phyloP scores from a whole-genome alignment of 2,113 vertebrate genomes.

The Lepus timidus region DNA sequence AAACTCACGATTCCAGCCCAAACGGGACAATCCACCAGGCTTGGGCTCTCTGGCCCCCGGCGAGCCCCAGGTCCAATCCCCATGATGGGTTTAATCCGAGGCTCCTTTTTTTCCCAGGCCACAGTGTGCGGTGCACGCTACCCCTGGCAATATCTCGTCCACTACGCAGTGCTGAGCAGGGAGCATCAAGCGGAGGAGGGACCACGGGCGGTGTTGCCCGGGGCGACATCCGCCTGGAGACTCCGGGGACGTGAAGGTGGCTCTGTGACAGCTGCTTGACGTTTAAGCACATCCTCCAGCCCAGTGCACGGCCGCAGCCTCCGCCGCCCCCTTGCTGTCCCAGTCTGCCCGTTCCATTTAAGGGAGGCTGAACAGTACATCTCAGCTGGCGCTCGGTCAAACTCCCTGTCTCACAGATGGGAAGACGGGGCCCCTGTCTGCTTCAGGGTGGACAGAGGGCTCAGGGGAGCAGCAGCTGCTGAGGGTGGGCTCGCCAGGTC shows the following conservation, averaged over 20 bases:
- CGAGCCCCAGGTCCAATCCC: slow-evolving; percentile 58
- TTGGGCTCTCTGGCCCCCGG: background rate
- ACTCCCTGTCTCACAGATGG: background rate
- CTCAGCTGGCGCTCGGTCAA: background rate
- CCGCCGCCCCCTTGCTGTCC: background rate
- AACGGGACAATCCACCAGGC: background rate
- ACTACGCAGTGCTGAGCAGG: slow-evolving; percentile 47
- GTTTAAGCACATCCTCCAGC: slow-evolving; percentile 72
- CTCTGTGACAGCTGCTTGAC: slow-evolving; percentile 80
- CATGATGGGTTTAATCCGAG: slow-evolving; percentile 24
- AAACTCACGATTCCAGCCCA: slow-evolving; percentile 36
- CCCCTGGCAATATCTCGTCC: slow-evolving; percentile 57
- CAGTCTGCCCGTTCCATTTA: background rate
- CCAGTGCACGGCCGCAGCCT: slow-evolving; percentile 6
- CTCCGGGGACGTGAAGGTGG: slow-evolving; percentile 75
- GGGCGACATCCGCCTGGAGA: slow-evolving; percentile 81
- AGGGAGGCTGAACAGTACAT: fast-evolving
- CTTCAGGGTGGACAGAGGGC: background rate
- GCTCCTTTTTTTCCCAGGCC: background rate
- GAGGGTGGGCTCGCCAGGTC: no score
- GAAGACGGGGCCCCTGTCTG: background rate
- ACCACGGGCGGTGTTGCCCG: slow-evolving; percentile 76
- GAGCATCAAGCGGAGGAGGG: slow-evolving; percentile 70
- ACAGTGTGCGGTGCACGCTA: background rate
- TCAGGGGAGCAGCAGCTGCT: fast-evolving